phyloP scores from a whole-genome alignment of 2,888 invertebrate species.

The Acanthosoma haemorrhoidale region DNA sequence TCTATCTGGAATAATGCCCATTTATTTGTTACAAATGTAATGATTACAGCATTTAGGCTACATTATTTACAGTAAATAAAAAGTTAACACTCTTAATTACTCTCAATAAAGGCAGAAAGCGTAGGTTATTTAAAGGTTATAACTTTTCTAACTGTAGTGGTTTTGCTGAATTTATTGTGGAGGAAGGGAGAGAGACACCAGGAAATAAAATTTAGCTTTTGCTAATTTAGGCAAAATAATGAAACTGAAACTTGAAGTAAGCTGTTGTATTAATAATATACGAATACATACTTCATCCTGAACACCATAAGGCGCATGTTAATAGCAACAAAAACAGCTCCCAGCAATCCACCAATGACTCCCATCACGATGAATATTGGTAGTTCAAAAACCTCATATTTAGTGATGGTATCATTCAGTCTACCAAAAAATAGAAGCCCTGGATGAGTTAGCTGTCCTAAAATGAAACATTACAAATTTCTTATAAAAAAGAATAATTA shows the following conservation, averaged over 20 bases:
- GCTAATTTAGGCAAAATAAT: too few species aligned
- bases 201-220: background rate
- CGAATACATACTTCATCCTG: constrained; percentile 40
- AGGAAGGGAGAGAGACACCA: background rate
- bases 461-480: background rate
- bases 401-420: constrained; percentile 42
- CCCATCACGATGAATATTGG: constrained; percentile 56
- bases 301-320: constrained; percentile 41
- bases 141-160: too few species aligned
- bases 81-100: too few species aligned
- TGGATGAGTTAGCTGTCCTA: constrained; percentile 40
- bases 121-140: too few species aligned
- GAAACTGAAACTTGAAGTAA: background rate
- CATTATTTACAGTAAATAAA: too few species aligned
- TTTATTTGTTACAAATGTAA: too few species aligned
- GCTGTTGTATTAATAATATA: too few species aligned
- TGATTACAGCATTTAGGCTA: too few species aligned
- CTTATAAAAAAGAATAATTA: background rate
- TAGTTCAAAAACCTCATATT: constrained; percentile 46
- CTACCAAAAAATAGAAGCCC: constrained; percentile 42
- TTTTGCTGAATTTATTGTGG: too few species aligned
- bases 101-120: too few species aligned
- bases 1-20: too few species aligned
- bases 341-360: constrained; percentile 53
- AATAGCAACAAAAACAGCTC: constrained; percentile 52